These are phyloP conservation scores for Oxyscelio sp. DNA, from an alignment of 2,888 invertebrate species.

Conservation along the genomic window DNA sequence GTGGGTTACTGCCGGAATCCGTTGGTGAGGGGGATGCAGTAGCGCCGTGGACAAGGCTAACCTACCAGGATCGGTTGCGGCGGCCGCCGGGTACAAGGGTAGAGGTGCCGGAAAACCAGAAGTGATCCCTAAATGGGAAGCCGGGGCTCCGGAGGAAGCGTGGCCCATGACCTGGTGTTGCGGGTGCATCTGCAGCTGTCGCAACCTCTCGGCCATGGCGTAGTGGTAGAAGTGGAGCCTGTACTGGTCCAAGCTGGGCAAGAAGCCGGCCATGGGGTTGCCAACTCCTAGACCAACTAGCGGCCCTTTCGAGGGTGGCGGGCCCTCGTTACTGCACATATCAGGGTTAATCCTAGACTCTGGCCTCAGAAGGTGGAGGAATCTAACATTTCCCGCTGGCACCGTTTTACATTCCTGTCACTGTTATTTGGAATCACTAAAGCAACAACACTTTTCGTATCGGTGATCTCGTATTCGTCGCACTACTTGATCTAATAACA, in stretches of 20 bases:
- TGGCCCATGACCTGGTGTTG: slow-evolving; percentile 84
- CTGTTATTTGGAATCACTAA: slow-evolving; percentile 45
- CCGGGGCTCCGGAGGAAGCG: slow-evolving; percentile 87
- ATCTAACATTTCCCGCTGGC: slow-evolving; percentile 25
- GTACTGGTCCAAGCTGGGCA: slow-evolving; percentile 93
- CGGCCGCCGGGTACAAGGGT: slow-evolving; percentile 89
- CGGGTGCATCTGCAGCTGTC: slow-evolving; percentile 89
- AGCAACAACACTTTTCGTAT: slow-evolving; percentile 50
- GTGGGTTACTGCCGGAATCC: no score
- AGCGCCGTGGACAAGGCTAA: slow-evolving; percentile 92
- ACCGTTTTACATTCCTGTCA: slow-evolving; percentile 43
- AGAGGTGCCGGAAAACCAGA: slow-evolving; percentile 90
- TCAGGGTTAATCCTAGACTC: slow-evolving; percentile 1
- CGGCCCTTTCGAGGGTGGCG: slow-evolving; percentile 85
- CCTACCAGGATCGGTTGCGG: slow-evolving; percentile 88
- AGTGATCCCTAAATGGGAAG: slow-evolving; percentile 80
- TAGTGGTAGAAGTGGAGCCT: slow-evolving; percentile 96
- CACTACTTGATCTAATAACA: slow-evolving; percentile 71
- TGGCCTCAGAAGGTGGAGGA: slow-evolving; percentile 17
- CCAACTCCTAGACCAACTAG: slow-evolving; percentile 82
- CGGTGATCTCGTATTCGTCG: slow-evolving; percentile 65
- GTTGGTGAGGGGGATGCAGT: slow-evolving; percentile 90
- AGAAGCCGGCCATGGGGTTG: slow-evolving; percentile 85
- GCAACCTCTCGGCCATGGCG: slow-evolving; percentile 92
- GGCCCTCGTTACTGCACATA: slow-evolving; percentile 88